phyloP scores from a whole-genome alignment of 2,797 vertebrate species.

The Gephyroberyx darwinii region DNA sequence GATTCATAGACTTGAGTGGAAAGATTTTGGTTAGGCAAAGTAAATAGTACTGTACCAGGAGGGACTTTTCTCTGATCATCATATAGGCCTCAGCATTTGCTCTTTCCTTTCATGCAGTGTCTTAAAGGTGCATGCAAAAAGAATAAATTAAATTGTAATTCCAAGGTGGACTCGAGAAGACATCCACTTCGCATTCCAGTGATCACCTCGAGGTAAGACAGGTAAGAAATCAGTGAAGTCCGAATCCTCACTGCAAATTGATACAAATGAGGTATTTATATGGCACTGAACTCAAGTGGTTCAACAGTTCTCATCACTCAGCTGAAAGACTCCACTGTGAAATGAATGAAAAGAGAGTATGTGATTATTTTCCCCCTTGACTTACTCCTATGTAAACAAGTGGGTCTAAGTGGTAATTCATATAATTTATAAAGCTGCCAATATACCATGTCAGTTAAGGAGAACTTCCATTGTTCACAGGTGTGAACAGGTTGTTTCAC shows the following conservation, averaged over 20 bases:
- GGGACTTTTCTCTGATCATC: constrained; percentile 62
- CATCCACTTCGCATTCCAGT: constrained; percentile 48
- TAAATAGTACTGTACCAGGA: constrained; percentile 39
- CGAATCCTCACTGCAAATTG: constrained; percentile 58
- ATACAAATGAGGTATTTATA: constrained; percentile 69
- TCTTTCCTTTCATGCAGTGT: constrained; percentile 47
- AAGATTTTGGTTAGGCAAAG: constrained; percentile 40
- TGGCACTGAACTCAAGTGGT: constrained; percentile 47
- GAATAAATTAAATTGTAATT: constrained; percentile 69
- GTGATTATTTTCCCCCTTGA: constrained; percentile 4
- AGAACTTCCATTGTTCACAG: too few species aligned
- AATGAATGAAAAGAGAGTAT: constrained; percentile 16
- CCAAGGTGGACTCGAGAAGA: constrained; percentile 43
- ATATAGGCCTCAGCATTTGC: constrained; percentile 16
- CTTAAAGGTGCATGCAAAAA: constrained; percentile 54
- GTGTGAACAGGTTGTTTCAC: not conserved
- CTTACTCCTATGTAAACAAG: too few species aligned
- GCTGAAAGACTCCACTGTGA: constrained; percentile 19
- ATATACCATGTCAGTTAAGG: too few species aligned
- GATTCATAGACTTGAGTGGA: constrained; percentile 35
- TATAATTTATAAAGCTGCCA: too few species aligned
- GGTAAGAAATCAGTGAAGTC: constrained; percentile 31
- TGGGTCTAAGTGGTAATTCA: too few species aligned
- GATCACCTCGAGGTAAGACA: constrained; percentile 54
- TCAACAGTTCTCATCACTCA: constrained; percentile 47